Base-by-base conservation (phyloP, 2,888 invertebrate genomes). In the Mythimna loreyi region DNA sequence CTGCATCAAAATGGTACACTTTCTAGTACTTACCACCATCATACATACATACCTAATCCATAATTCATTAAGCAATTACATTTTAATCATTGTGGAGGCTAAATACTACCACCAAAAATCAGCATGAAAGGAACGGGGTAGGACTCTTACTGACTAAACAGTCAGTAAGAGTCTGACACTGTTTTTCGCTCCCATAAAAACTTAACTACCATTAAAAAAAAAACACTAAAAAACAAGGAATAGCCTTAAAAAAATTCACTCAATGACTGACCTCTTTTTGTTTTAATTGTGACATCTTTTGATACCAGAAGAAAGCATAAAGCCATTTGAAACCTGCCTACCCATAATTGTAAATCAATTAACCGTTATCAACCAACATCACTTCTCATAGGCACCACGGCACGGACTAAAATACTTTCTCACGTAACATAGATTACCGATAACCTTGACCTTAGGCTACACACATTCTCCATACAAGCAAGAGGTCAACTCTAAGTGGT, bases 401-500 rank as follows among this genome's bases (percentile, higher is more conserved):
- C 23, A 60, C 65, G 9, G 36, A 58, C 52, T 66, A 45, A 62
- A 68, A 55, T 60, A 78, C 64, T 78, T 63, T 79, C 65, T 60
- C 66, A 78, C 50, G 45, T 66, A 53, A 70, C 70, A 69, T 56
- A 63, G 53, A 66, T 55, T 56, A 52, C 45, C 25, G 49, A 62
- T 66, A 66, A 66, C 77, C 79, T 75, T 78, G 75, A 75, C 79
- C 70, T 53, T 47, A 63, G 45, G n/a, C 56, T 60, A n/a, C 53
- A 59, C 61, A 78, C 76, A 73, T 73, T 70, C 81, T 50, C 53
- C 55, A 58, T 80, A 53, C 61, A 57, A 65, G 28, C 28, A n/a
- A 69, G 67, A 73, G 81, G 74, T 83, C 72, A 81, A 77, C 45
- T 56, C 8, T 55, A 57, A 65, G 59, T 65, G 58, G 75, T 53